Evolutionary conservation across 2,113 vertebrate species (phyloP).

Genomic region (Gnathonemus echidnorhynchus): DNA sequence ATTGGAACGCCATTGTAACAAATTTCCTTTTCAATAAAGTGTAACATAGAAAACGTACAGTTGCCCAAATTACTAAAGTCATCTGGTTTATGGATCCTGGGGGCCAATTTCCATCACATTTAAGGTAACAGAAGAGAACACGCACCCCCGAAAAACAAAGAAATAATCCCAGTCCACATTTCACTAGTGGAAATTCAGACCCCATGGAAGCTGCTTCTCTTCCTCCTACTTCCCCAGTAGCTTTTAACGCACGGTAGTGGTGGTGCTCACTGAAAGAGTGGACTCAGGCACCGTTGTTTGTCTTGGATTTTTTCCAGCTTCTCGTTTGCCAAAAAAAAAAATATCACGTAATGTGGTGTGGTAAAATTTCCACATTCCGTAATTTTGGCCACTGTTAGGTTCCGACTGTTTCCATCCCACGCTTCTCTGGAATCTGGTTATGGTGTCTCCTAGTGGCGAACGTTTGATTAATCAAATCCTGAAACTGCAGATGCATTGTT

Average conservation of each 20-base stretch:
- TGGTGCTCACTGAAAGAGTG: background rate
- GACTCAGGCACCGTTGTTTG: slow-evolving; percentile 2
- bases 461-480: background rate
- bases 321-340: background rate
- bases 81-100: background rate
- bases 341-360: background rate
- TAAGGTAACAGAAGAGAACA: background rate
- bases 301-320: background rate
- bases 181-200: background rate
- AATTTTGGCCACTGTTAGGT: background rate
- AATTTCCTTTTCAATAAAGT: background rate
- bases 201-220: background rate
- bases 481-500: background rate
- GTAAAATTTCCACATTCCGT: slow-evolving; percentile 4
- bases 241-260: slow-evolving; percentile 2
- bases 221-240: background rate
- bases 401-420: background rate
- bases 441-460: background rate
- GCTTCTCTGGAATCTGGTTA: background rate
- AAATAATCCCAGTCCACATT: background rate
- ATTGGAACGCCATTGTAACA: background rate
- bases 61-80: background rate
- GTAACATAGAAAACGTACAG: background rate
- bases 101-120: background rate
- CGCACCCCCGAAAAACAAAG: background rate